Evolutionary conservation across 30 jellyfish, hydroid and myxozoan genomes (phyloP), one percentile per base, ranked within the genome.

Genomic region (Turritopsis dohrnii): DNA sequence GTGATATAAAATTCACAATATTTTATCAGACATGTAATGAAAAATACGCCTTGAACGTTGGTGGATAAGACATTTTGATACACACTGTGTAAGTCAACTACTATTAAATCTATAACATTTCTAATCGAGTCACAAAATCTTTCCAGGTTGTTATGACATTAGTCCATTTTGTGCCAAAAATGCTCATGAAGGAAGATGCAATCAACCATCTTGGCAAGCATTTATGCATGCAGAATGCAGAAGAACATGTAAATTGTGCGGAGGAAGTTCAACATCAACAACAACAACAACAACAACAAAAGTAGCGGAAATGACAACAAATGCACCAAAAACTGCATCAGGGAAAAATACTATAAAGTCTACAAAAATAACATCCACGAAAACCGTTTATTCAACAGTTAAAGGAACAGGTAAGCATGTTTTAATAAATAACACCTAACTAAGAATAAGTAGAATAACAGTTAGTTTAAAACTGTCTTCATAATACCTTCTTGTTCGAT

Each of bases 161-260:
- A 69, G 77, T 69, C 77, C 77, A 69, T 69, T 69, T 27, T 69
- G 77, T 69, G 77, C 77, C 8, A 69, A 69, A 27, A 69, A 69
- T 19, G 77, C 77, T 69, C 30, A n/a, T 19, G 77, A 69, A 69
- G 77, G 77, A 69, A 69, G 19, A 69, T 69, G 77, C 30, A 69
- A 69, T 27, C 17, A 69, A 1, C 77, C 22, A n/a, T n/a, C 31
- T 69, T 69, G 77, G 77, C 28, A 69, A 69, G 28, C 31, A 27
- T 69, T 69, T 69, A 69, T 69, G 77, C 28, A 27, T n/a, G 19
- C 9, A 69, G 77, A 69, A 69, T 69, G 77, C 19, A 69, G 77
- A 69, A 69, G 77, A 19, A 69, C 77, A 21, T 69, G 77, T 69
- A 69, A 69, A 21, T 19, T 69, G 77, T 69, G 77, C 22, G 77